Evolutionary conservation across 1,140 invertebrate genomes (phyloP), one percentile per base, ranked within the genome.

Genomic region (Gonatopus flavifemur): DNA sequence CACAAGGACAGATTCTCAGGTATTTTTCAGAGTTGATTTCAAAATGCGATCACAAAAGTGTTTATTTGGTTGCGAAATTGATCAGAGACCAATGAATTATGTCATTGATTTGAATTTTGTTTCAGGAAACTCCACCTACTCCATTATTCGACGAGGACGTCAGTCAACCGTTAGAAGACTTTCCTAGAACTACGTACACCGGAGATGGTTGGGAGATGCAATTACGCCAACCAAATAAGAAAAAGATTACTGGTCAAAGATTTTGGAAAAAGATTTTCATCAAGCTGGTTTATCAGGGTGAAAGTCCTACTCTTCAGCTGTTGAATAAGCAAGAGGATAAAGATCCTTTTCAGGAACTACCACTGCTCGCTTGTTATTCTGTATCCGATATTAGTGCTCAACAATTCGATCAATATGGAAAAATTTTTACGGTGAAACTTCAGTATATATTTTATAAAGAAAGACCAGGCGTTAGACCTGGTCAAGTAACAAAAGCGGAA

Each of bases 381-480:
- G 89, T 94, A 4, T 94, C 91, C 1, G 91, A 93, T 48, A 90
- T 94, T 12, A 88, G 88, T n/a, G 89, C 95, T 19, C 96, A 98
- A 76, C 96, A 98, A 74, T 98, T 93, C 73, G 97, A 99, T 80
- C 90, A 96, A 67, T 99, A 91, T 74, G 96, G 96, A 3, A 99
- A 99, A 80, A 98, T 99, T 61, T 98, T 99, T 77, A 99, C 97
- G 0, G 85, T 98, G 12, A 99, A 99, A 77, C 79, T 99, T 32
- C 96, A 98, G 69, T 98, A 98, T 69, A 90, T 98, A 22, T 96
- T 98, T 75, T 99, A 99, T 76, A 98, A 98, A 72, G 97, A 99
- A 73, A 82, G 95, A 20, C 94, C 98, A 0, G 97, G 97, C 3
- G 93, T 99, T 10, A 81, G 96, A 62, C 92, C 96, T 0, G 97